Percentiles rank a stretch among this genome's conserved stretches.
These are phyloP conservation scores for Pangasius larnaudii DNA, from an alignment of 2,797 vertebrate species.

Conservation along the genomic window DNA sequence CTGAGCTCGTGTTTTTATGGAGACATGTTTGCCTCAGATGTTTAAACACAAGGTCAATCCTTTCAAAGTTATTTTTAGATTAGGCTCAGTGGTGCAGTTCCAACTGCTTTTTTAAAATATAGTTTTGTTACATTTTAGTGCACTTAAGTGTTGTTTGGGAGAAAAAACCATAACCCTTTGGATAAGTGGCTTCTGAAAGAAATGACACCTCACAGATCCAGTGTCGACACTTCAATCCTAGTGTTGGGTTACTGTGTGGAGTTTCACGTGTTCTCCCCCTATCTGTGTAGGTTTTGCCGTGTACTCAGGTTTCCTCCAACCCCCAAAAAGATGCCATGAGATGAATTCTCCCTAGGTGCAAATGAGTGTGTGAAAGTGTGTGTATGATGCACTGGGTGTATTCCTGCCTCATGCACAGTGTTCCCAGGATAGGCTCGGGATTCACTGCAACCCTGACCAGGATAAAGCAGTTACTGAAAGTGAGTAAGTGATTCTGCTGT, in stretches of 20 bases:
- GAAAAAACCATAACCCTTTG: neutral
- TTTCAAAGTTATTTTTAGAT: conserved; percentile 26
- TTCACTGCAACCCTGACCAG: too few species aligned
- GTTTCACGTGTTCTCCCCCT: neutral
- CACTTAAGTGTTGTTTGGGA: neutral
- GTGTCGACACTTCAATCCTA: neutral
- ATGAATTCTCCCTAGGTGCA: neutral
- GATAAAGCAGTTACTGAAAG: neutral
- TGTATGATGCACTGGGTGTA: too few species aligned
- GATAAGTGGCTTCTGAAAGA: neutral
- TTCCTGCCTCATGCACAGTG: too few species aligned
- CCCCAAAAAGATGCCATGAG: neutral
- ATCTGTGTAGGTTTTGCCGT: neutral
- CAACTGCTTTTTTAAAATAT: neutral
- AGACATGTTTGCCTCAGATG: conserved; percentile 28
- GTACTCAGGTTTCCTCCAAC: neutral
- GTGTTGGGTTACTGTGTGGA: neutral
- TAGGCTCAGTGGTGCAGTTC: neutral
- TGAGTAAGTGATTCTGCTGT: neutral
- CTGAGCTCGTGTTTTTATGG: conserved; percentile 36
- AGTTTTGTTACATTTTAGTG: neutral
- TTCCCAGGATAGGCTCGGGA: too few species aligned
- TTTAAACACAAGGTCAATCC: conserved; percentile 23
- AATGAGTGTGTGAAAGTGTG: too few species aligned
- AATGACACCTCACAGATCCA: neutral